phyloP scores from a whole-genome alignment of 2,797 vertebrate genomes.

The Myotis planiceps region DNA sequence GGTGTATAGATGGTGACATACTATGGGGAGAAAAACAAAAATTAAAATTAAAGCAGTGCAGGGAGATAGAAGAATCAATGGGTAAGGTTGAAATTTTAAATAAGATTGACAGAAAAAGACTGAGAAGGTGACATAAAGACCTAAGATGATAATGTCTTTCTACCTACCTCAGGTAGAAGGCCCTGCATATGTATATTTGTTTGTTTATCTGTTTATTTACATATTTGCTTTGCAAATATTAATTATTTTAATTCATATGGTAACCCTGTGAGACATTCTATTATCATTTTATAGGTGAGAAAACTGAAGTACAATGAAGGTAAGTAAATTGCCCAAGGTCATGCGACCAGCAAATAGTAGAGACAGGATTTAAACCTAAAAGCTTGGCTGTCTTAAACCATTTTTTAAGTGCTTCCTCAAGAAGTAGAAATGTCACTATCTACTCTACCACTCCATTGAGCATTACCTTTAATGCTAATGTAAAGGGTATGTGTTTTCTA shows the following conservation, averaged over 20 bases:
- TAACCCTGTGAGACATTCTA: not conserved
- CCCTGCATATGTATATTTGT: not conserved
- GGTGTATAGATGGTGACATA: not conserved
- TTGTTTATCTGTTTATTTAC: not conserved
- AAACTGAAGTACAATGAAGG: not conserved
- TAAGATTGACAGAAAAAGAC: not conserved
- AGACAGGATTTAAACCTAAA: not conserved
- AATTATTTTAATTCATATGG: not conserved
- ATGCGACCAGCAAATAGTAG: not conserved
- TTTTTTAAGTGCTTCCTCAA: not conserved
- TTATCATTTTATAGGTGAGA: not conserved
- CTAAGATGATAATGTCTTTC: not conserved
- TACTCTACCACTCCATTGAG: not conserved
- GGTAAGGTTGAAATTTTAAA: not conserved
- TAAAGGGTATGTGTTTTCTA: not conserved
- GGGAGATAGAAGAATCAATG: not conserved
- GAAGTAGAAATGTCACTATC: not conserved
- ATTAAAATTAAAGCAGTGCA: not conserved
- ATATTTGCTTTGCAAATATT: not conserved
- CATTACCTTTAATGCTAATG: not conserved
- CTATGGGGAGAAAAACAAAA: not conserved
- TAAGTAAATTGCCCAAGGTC: not conserved
- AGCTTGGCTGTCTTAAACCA: not conserved
- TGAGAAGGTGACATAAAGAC: not conserved
- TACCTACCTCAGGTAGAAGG: not conserved